Evolutionary conservation across 2,113 vertebrate species (phyloP).

Genomic region (Mirounga angustirostris): DNA sequence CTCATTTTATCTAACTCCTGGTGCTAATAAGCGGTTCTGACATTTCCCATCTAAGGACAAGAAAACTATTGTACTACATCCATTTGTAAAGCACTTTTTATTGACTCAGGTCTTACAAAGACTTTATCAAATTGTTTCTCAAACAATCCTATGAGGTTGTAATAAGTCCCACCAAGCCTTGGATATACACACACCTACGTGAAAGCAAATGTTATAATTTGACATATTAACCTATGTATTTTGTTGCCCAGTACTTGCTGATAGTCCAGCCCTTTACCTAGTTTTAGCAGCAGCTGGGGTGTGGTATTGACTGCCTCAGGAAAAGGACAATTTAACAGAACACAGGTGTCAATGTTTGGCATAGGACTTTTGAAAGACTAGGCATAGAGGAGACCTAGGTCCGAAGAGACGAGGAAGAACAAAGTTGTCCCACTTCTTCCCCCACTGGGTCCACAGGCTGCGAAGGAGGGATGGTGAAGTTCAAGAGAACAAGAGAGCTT

Average conservation of each 20-base stretch:
- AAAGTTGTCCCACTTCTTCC: not conserved
- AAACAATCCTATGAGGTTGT: slow-evolving; percentile 22
- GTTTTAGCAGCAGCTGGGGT: not conserved
- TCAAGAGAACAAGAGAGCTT: not conserved
- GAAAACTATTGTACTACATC: not conserved
- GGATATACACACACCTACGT: not conserved
- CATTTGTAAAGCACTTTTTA: slow-evolving; percentile 35
- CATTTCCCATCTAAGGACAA: slow-evolving; percentile 20
- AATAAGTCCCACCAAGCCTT: not conserved
- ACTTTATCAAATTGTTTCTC: slow-evolving; percentile 60
- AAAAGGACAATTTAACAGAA: slow-evolving; percentile 1
- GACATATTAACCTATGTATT: not conserved
- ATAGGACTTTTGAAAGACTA: not conserved
- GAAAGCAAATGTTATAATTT: slow-evolving; percentile 11
- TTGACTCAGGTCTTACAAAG: slow-evolving; percentile 45
- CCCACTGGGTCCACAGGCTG: not conserved
- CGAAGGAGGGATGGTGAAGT: not conserved
- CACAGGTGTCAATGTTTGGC: not conserved
- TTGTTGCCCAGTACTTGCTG: slow-evolving; percentile 34
- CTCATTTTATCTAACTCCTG: not conserved
- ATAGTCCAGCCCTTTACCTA: not conserved
- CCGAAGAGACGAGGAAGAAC: not conserved
- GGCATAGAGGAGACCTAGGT: not conserved
- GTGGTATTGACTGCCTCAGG: not conserved
- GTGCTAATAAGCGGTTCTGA: not conserved